Conservation (phyloP, 2,113 vertebrate genomes). For the Himantopus leucocephalus region DNA sequence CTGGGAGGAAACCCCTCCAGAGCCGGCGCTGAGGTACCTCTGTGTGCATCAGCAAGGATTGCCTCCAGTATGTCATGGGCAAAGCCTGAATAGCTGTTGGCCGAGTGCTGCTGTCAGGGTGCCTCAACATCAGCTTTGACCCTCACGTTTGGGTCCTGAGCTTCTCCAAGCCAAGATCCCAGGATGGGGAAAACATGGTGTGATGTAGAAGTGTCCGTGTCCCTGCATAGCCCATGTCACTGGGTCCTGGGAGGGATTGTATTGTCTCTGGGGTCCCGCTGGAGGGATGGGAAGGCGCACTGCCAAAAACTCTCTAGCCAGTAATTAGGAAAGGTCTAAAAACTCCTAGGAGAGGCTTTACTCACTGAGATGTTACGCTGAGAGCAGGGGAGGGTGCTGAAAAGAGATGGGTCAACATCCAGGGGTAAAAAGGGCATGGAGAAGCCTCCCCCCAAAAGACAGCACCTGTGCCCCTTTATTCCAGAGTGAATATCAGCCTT, state of each 20-base stretch:
- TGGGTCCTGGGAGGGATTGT: accelerated
- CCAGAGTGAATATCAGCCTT: not conserved
- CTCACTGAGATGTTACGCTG: not conserved
- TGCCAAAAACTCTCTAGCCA: not conserved
- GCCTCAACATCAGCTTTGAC: not conserved
- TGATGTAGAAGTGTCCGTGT: accelerated
- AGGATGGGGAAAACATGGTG: not conserved
- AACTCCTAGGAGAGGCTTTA: not conserved
- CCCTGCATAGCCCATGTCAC: no score
- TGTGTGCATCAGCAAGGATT: not conserved
- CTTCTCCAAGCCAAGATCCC: not conserved
- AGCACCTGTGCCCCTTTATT: not conserved
- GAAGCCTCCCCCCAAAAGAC: not conserved
- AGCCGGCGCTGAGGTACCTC: not conserved
- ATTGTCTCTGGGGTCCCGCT: not conserved
- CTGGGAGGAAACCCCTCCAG: not conserved
- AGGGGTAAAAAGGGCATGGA: not conserved
- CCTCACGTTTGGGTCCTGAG: not conserved
- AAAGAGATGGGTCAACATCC: not conserved
- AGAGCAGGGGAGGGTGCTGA: not conserved
- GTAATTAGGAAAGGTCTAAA: not conserved
- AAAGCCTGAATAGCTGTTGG: not conserved
- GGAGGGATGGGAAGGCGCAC: not conserved
- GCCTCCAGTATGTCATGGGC: not conserved
- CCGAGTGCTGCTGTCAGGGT: not conserved